Conservation (phyloP, 2,113 vertebrate genomes). For the Strix uralensis region DNA sequence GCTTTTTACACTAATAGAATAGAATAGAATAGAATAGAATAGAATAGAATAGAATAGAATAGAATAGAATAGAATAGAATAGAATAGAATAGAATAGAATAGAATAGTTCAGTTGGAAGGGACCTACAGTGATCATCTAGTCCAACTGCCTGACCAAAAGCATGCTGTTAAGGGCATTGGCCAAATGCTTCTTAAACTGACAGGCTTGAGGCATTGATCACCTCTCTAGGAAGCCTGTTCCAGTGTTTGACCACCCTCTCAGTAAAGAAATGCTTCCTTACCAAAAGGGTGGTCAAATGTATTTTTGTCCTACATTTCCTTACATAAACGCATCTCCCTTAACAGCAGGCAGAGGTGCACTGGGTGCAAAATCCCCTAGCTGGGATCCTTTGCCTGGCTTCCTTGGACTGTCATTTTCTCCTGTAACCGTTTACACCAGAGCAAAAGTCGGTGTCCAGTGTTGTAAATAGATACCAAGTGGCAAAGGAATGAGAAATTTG, state of each 20-base stretch:
- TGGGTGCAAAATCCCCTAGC: not conserved
- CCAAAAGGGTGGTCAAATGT: not conserved
- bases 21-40: not conserved
- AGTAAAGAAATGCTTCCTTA: not conserved
- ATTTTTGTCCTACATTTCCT: not conserved
- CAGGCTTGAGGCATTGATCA: not conserved
- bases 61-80: not conserved
- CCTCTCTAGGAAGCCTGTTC: not conserved
- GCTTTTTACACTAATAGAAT: not conserved
- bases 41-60: not conserved
- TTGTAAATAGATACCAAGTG: not conserved
- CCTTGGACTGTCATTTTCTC: not conserved
- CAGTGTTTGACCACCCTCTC: not conserved
- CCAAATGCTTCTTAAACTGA: not conserved
- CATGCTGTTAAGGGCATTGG: not conserved
- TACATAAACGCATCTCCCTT: not conserved
- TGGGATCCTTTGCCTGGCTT: not conserved
- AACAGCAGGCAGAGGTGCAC: rapidly evolving
- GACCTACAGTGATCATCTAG: not conserved
- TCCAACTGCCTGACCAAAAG: not conserved
- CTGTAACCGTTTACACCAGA: not conserved
- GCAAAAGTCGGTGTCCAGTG: not conserved
- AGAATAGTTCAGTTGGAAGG: not conserved
- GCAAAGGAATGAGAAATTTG: not conserved
- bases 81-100: not conserved